Evolutionary conservation across 1,140 invertebrate species (phyloP), one percentile per base, ranked within the genome.

Genomic region (Gonatopus flavifemur): DNA sequence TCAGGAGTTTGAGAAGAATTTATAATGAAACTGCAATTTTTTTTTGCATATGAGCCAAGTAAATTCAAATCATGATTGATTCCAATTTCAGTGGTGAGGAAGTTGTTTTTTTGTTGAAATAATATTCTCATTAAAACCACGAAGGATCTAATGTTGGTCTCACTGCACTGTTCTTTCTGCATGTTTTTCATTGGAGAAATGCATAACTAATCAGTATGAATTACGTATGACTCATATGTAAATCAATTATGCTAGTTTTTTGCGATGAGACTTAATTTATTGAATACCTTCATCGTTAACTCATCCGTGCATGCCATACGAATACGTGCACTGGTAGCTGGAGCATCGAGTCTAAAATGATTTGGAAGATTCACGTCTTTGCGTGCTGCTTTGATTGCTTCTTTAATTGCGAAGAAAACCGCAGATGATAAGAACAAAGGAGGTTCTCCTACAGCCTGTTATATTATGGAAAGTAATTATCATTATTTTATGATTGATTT

Each of bases 381-480:
- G 25, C 94, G 77, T 1, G 92, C 91, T 9, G 88, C 84, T 60
- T 80, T 82, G 21, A 98, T 87, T 2, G 96, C 95, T 66, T 96
- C 89, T 74, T 88, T 89, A 33, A 96, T 91, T 4, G 94, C 95
- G 74, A 93, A 96, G 66, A 94, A 94, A 1, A 86, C 85, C 0
- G 92, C 88, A 16, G 87, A 83, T 1, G 93, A 90, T 42, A 96
- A 79, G 66, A 97, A 96, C 12, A 98, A 73, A 0, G 95, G 95
- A 4, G 95, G 95, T 76, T 98, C 96, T 3, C 95, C 96, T 37
- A 98, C 88, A 55, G 93, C 96, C 91, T 93, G 59, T 91, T 62
- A 81, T 73, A 52, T 52, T 32, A n/a, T n/a, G n/a, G n/a, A n/a
- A n/a, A n/a, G n/a, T n/a, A n/a, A n/a, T n/a, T n/a, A n/a, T n/a